Evolutionary conservation across 2,113 vertebrate genomes (phyloP).

Genomic region (Platichthys stellatus): DNA sequence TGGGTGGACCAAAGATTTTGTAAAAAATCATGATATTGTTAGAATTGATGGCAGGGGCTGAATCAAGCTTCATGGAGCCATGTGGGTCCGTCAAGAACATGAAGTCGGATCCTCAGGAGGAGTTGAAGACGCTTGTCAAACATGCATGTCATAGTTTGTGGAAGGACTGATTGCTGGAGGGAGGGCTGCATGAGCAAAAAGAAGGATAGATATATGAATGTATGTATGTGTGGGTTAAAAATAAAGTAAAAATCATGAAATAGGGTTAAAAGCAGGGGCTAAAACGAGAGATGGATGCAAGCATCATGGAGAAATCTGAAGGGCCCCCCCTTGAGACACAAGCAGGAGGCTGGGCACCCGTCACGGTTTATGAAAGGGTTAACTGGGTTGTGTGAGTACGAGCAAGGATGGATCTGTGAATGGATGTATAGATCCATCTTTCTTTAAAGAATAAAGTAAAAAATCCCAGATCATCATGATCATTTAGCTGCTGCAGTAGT

Average conservation of each 20-base stretch:
- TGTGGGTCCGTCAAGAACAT: too few relatives aligned
- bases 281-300: constrained; percentile 27
- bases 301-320: constrained; percentile 58
- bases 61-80: too few relatives aligned
- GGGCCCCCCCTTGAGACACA: not conserved
- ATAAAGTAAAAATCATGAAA: too few relatives aligned
- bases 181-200: too few relatives aligned
- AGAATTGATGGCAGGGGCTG: too few relatives aligned
- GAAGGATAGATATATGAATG: too few relatives aligned
- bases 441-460: not conserved
- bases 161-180: too few relatives aligned
- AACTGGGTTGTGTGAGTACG: not conserved
- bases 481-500: constrained; percentile 17
- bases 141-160: not conserved
- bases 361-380: constrained; percentile 16
- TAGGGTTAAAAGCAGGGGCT: constrained; percentile 44
- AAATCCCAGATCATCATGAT: not conserved
- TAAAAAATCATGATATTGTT: too few relatives aligned
- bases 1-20: too few relatives aligned
- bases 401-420: too few relatives aligned
- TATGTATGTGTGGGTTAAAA: too few relatives aligned
- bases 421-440: not conserved
- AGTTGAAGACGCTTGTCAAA: not conserved
- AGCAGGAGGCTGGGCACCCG: constrained; percentile 10
- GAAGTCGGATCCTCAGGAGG: not conserved